Base-by-base conservation (phyloP, 2,797 vertebrate genomes). In the Protonibea diacanthus region DNA sequence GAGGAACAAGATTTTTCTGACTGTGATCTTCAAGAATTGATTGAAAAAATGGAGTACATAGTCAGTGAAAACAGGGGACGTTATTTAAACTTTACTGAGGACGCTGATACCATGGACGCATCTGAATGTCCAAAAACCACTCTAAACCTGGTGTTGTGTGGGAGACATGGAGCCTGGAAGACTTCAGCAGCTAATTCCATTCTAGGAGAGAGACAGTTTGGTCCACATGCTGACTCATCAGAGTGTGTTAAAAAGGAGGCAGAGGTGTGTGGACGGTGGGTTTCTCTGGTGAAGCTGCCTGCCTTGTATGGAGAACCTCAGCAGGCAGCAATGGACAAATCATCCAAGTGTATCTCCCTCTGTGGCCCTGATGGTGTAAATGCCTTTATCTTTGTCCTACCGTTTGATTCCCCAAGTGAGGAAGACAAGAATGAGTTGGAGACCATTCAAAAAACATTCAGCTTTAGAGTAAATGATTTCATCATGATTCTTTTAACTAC, bases 401-500 rank as follows among this genome's bases (percentile, higher is more conserved):
- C 80, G 45, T 33, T 81, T 15, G 69, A 20, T 13, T 44, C 47
- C 15, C 59, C 81, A 6, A 64, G 29, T 47, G 68, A 85, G 2
- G 78, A 88, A 77, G 86, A 90, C 61, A 87, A 86, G 74, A 13
- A 12, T 38, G 92, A 91, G 70, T 42, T 91, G 0, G 11, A 89
- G 55, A 72, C 25, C 15, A 74, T 93, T 49, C 78, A 80, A 63
- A 59, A 69, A 0, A 70, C 59, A 1, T 88, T 82, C 13, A 29
- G 81, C 9, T 20, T 45, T 3, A 25, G 6, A 60, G 58, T 83
- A 5, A 66, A 72, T 25, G 27, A 71, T 20, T 78, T 83, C 5
- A 64, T 3, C 4, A 61, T 86, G 53, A 49, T 86, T 65, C 27
- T 89, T 38, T 81, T 90, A 18, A 72, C 42, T 11, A 8, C 21